Conservation (phyloP, 1,140 invertebrate species). For the Akabosia matsudoensis region DNA sequence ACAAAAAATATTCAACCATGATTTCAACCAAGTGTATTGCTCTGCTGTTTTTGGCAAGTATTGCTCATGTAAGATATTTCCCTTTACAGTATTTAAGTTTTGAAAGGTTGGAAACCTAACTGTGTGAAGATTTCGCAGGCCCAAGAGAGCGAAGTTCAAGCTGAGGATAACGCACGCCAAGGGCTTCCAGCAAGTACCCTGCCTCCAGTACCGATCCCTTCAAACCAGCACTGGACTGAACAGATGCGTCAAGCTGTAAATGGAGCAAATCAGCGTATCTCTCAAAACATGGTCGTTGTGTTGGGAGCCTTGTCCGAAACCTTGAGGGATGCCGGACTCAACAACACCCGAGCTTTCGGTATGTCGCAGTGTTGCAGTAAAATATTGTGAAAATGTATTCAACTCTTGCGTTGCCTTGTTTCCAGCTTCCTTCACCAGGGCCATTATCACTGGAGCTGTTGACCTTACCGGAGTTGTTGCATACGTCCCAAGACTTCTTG, state of each 20-base stretch:
- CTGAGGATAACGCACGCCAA: neutral
- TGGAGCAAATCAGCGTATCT: slow-evolving; percentile 13
- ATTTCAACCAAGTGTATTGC: neutral
- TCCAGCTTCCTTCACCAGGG: slow-evolving; percentile 28
- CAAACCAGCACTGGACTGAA: neutral
- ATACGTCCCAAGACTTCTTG: slow-evolving; percentile 33
- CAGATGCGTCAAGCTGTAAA: slow-evolving; percentile 28
- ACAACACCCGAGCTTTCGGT: slow-evolving; percentile 36
- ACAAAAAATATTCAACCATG: neutral
- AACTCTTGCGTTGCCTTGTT: neutral
- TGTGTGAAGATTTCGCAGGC: neutral
- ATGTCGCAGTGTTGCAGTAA: neutral
- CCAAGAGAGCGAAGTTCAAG: neutral
- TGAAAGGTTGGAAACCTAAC: neutral
- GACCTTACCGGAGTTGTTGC: slow-evolving; percentile 35
- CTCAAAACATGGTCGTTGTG: slow-evolving; percentile 31
- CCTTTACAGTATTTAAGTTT: neutral
- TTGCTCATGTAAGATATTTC: neutral
- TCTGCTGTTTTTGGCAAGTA: neutral
- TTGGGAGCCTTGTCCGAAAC: slow-evolving; percentile 27
- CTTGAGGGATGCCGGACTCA: neutral
- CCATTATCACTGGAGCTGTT: slow-evolving; percentile 28
- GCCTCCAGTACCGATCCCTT: neutral
- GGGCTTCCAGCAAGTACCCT: neutral
- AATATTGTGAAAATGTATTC: neutral